These are phyloP conservation scores for Troides helena DNA, from an alignment of 2,888 invertebrate species.

Conservation along the genomic window DNA sequence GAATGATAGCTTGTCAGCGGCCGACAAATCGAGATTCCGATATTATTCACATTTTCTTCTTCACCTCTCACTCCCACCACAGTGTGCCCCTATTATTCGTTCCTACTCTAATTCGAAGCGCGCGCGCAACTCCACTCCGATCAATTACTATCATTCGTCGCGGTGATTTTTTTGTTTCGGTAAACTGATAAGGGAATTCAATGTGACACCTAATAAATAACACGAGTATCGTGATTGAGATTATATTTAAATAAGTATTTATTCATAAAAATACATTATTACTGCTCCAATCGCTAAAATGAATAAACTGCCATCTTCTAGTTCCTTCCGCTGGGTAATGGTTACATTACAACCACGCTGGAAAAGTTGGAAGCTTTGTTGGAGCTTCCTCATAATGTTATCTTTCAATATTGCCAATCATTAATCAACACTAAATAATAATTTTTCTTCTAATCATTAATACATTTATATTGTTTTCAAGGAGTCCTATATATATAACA, in stretches of 20 bases:
- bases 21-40: constrained; percentile 73
- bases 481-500: no score
- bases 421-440: no score
- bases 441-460: no score
- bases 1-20: constrained; percentile 73
- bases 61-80: constrained; percentile 40
- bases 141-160: constrained; percentile 65
- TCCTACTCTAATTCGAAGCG: constrained; percentile 42
- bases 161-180: constrained; percentile 52
- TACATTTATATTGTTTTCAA: no score
- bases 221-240: constrained; percentile 43
- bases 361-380: no score
- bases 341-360: no score
- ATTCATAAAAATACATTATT: neutral
- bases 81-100: constrained; percentile 33
- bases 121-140: constrained; percentile 46
- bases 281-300: neutral
- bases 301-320: neutral
- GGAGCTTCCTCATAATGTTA: no score
- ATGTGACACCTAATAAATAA: constrained; percentile 65
- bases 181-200: constrained; percentile 58
- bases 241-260: constrained; percentile 14
- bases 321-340: no score
- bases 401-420: no score
- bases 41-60: constrained; percentile 65